Evolutionary conservation across 2,113 vertebrate genomes (phyloP).

Genomic region (Podiceps cristatus): DNA sequence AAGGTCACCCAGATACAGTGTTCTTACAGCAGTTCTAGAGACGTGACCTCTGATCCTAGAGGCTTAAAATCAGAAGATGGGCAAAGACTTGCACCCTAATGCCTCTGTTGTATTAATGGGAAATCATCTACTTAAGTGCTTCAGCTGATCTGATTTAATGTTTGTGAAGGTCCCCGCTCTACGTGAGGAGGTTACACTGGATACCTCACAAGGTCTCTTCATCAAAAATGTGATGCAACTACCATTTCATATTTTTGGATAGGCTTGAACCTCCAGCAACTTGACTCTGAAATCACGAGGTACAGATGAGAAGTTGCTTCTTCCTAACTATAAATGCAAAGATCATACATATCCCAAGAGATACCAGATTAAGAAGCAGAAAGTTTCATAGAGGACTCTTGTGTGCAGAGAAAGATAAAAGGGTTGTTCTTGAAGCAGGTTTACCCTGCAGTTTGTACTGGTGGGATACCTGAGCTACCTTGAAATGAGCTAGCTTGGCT

Average conservation of each 20-base stretch:
- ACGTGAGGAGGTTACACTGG: neutral
- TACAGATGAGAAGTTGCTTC: neutral
- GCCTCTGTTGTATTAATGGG: neutral
- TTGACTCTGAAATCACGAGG: neutral
- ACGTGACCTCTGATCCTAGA: neutral
- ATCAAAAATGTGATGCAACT: neutral
- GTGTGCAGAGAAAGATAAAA: neutral
- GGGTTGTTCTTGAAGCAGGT: neutral
- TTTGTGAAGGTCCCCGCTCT: neutral
- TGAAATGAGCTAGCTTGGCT: neutral
- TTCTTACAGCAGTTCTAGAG: neutral
- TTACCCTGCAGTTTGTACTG: neutral
- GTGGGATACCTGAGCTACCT: neutral
- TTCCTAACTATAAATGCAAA: neutral
- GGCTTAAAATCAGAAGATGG: neutral
- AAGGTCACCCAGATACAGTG: constrained; percentile 18
- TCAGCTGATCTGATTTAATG: neutral
- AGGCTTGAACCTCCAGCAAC: neutral
- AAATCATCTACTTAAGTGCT: neutral
- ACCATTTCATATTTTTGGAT: neutral
- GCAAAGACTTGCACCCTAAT: neutral
- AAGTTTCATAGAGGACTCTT: neutral
- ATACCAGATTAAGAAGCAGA: neutral
- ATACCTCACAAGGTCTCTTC: neutral
- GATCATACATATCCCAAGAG: neutral